These are phyloP conservation scores for Cybosia mesomella DNA, from an alignment of 2,888 invertebrate species.

Conservation along the genomic window DNA sequence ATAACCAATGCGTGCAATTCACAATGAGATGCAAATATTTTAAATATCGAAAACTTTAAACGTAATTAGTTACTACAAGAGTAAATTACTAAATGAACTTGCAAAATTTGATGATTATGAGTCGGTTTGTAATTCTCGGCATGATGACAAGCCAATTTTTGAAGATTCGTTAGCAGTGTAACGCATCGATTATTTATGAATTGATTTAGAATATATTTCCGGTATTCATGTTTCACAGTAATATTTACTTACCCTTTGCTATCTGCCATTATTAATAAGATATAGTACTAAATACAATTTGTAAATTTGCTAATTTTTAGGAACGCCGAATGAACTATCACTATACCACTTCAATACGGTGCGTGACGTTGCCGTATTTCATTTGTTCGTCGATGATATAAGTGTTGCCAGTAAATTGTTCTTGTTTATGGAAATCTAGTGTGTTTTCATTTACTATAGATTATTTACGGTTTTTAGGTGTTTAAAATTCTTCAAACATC, in stretches of 20 bases:
- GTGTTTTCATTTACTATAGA: slow-evolving; percentile 38
- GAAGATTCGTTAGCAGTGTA: slow-evolving; percentile 64
- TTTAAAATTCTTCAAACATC: neutral
- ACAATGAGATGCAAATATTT: slow-evolving; percentile 12
- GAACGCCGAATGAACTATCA: slow-evolving; percentile 78
- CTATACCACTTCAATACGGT: slow-evolving; percentile 70
- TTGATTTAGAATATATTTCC: slow-evolving; percentile 12
- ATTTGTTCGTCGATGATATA: slow-evolving; percentile 79
- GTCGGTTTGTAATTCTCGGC: slow-evolving; percentile 68
- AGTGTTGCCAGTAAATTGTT: slow-evolving; percentile 63
- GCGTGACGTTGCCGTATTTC: slow-evolving; percentile 88
- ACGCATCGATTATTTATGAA: slow-evolving; percentile 42
- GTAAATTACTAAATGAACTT: slow-evolving; percentile 36
- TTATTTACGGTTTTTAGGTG: slow-evolving; percentile 35
- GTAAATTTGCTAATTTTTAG: slow-evolving; percentile 70
- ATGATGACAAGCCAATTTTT: slow-evolving; percentile 87
- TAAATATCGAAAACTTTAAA: neutral
- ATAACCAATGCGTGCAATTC: slow-evolving; percentile 38
- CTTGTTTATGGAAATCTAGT: slow-evolving; percentile 53
- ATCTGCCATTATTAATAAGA: slow-evolving; percentile 84
- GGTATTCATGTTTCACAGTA: slow-evolving; percentile 35
- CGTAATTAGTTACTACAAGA: slow-evolving; percentile 15
- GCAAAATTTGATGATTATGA: slow-evolving; percentile 54
- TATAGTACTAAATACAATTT: slow-evolving; percentile 67
- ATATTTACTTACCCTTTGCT: slow-evolving; percentile 82